Evolutionary conservation across 1,140 invertebrate species (phyloP).

Genomic region (Bombus huntii): DNA sequence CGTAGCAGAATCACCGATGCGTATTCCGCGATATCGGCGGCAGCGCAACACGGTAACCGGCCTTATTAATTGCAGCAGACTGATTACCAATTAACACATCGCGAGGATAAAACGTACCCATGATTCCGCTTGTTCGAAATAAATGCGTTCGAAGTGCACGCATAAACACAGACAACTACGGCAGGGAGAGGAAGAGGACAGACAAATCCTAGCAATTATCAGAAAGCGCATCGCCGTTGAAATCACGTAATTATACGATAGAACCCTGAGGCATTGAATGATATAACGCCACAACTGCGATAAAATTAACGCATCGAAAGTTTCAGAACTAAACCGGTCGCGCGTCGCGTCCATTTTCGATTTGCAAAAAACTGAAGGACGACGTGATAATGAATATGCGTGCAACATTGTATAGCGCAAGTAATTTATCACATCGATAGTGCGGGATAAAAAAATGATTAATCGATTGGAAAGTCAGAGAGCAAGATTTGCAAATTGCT

Average conservation of each 20-base stretch:
- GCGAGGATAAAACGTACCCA: slow-evolving; percentile 12
- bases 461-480: not conserved
- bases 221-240: not conserved
- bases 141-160: not conserved
- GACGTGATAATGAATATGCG: not conserved
- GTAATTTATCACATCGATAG: not conserved
- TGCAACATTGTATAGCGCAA: not conserved
- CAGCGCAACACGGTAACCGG: slow-evolving; percentile 22
- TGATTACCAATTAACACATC: slow-evolving; percentile 67
- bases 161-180: not conserved
- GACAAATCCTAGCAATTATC: not conserved
- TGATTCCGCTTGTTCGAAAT: slow-evolving; percentile 17
- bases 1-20: slow-evolving; percentile 55
- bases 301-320: not conserved
- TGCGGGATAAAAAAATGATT: not conserved
- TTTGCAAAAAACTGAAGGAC: not conserved
- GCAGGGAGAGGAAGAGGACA: not conserved
- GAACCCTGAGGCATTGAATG: not conserved
- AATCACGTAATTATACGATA: slow-evolving; percentile 11
- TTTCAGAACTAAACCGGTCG: not conserved
- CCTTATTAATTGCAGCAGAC: slow-evolving; percentile 61
- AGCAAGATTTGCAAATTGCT: not conserved
- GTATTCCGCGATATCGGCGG: slow-evolving; percentile 35
- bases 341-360: not conserved
- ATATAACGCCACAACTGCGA: not conserved